phyloP scores from a whole-genome alignment of 2,113 vertebrate species.

The Rhinopomastus cyanomelas region DNA sequence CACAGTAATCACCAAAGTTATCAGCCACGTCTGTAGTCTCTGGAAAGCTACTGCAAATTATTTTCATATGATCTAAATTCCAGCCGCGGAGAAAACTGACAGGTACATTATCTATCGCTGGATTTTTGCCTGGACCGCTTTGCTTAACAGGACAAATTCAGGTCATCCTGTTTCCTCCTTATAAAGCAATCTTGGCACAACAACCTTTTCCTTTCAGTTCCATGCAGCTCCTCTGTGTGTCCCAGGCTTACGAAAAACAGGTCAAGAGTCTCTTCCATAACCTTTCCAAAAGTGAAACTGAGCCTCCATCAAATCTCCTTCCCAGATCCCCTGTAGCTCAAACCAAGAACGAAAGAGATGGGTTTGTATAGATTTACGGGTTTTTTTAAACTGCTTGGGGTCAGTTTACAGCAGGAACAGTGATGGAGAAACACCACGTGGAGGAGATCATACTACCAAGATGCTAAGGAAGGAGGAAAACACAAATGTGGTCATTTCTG shows the following conservation, averaged over 20 bases:
- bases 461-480: background rate
- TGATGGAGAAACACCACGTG: background rate
- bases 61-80: background rate
- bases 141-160: constrained; percentile 1
- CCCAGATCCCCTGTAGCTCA: background rate
- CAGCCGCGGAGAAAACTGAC: background rate
- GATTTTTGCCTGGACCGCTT: constrained; percentile 5
- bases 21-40: background rate
- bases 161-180: background rate
- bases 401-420: background rate
- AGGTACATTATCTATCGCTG: background rate
- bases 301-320: background rate
- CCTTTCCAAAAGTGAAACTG: background rate
- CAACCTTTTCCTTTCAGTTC: background rate
- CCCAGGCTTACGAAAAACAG: background rate
- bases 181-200: background rate
- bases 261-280: background rate
- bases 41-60: background rate
- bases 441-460: background rate
- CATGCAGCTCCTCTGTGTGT: background rate
- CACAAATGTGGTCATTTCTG: background rate
- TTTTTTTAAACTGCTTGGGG: background rate
- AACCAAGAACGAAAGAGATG: background rate
- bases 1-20: constrained; percentile 5
- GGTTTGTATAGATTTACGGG: background rate